Conservation (phyloP, 2,888 invertebrate species). For the Camptogramma bilineatum region DNA sequence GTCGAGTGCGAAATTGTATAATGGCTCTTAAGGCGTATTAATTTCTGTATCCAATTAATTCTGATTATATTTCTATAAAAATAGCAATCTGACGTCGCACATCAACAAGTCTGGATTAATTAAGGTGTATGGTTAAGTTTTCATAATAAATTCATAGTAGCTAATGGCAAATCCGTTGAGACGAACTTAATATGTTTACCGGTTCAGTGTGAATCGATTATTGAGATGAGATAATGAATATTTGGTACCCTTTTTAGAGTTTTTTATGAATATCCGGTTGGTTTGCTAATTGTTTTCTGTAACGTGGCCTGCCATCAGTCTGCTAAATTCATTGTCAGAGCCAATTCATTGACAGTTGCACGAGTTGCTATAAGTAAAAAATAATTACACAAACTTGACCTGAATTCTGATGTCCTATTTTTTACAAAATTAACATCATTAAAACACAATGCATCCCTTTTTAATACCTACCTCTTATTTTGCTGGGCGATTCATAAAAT, state of each 20-base stretch:
- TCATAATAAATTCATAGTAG: constrained; percentile 52
- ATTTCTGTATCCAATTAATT: too few species aligned
- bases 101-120: constrained; percentile 1
- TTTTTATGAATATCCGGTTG: neutral
- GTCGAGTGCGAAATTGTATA: too few species aligned
- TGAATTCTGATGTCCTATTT: constrained; percentile 14
- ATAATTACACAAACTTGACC: neutral
- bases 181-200: neutral
- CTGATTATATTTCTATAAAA: neutral
- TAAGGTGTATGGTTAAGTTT: constrained; percentile 10
- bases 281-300: too few species aligned
- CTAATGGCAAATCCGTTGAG: constrained; percentile 51
- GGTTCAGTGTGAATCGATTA: neutral
- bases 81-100: neutral
- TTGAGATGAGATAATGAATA: constrained; percentile 7
- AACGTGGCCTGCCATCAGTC: too few species aligned
- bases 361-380: neutral
- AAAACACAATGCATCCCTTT: constrained; percentile 29
- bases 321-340: neutral
- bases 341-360: neutral
- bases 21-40: too few species aligned
- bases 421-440: constrained; percentile 17
- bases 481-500: constrained; percentile 39
- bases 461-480: constrained; percentile 48
- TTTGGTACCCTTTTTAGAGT: neutral